A percentile compares a stretch with the other conserved stretches of the same genome.
These are phyloP conservation scores for Ophthalmolycus amberensis DNA, from an alignment of 2,113 vertebrate species.

Conservation along the genomic window DNA sequence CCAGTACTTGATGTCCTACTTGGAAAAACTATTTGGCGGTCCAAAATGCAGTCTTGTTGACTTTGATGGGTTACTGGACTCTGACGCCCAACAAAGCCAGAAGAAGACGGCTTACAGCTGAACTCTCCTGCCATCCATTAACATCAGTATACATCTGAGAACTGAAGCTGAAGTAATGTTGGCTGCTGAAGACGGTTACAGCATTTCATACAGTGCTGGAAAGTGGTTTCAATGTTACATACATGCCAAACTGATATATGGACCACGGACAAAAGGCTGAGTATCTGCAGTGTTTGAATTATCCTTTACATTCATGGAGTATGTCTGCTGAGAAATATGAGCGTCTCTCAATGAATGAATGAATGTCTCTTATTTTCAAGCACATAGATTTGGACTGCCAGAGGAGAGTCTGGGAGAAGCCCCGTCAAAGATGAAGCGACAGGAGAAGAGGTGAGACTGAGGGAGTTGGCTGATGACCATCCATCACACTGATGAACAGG, in stretches of 20 bases:
- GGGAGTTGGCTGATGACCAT: slow-evolving; percentile 28
- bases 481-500: slow-evolving; percentile 65
- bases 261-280: slow-evolving; percentile 4
- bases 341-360: no score
- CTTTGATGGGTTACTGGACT: not conserved
- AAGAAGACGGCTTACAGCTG: slow-evolving; percentile 6
- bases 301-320: not conserved
- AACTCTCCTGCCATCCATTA: slow-evolving; percentile 18
- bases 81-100: slow-evolving; percentile 13
- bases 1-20: not conserved
- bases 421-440: slow-evolving; percentile 8
- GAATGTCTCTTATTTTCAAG: slow-evolving; percentile 19
- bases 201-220: not conserved
- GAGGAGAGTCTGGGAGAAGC: slow-evolving; percentile 4
- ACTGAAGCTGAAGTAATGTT: slow-evolving; percentile 14
- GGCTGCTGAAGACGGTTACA: slow-evolving; percentile 12
- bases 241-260: slow-evolving; percentile 17
- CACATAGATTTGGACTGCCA: not conserved
- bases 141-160: slow-evolving; percentile 8
- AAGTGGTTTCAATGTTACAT: slow-evolving; percentile 2
- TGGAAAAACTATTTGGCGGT: no score
- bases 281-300: not conserved
- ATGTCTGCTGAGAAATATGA: not conserved
- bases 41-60: no score
- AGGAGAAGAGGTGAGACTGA: slow-evolving; percentile 19